phyloP scores from a whole-genome alignment of 2,888 invertebrate genomes.

The Caradrina clavipalpis region DNA sequence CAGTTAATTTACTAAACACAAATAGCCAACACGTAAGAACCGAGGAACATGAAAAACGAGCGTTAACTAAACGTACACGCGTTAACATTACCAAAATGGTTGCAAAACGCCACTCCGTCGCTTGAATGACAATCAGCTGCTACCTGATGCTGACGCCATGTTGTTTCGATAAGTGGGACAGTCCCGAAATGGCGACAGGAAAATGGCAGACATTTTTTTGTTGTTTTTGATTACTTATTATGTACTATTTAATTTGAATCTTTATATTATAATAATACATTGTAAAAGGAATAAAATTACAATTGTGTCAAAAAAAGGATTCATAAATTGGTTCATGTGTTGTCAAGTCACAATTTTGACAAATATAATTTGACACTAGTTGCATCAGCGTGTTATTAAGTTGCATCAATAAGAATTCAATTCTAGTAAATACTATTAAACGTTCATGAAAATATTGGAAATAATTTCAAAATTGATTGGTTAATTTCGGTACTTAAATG shows the following conservation, averaged over 20 bases:
- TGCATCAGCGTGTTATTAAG: not conserved
- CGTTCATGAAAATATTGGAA: slow-evolving; percentile 17
- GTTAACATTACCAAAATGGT: slow-evolving; percentile 80
- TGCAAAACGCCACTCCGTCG: slow-evolving; percentile 68
- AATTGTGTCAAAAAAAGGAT: too few relatives aligned
- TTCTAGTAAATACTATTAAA: not conserved
- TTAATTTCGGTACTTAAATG: slow-evolving; percentile 35
- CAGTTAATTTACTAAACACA: not conserved
- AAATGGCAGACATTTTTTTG: not conserved
- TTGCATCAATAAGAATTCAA: not conserved
- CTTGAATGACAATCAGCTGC: slow-evolving; percentile 72
- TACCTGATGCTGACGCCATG: slow-evolving; percentile 47
- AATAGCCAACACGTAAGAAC: slow-evolving; percentile 14
- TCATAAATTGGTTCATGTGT: too few relatives aligned
- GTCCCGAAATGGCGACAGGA: slow-evolving; percentile 24
- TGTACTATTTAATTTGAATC: too few relatives aligned
- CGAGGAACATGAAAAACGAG: slow-evolving; percentile 57
- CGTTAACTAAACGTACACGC: slow-evolving; percentile 69
- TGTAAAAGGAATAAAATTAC: too few relatives aligned
- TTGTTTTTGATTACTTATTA: not conserved
- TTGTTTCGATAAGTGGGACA: slow-evolving; percentile 8
- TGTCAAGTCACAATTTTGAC: not conserved
- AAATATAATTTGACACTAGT: not conserved
- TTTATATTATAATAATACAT: too few relatives aligned
- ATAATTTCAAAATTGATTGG: slow-evolving; percentile 25